These are phyloP conservation scores for Bos javanicus DNA, from an alignment of 2,113 vertebrate genomes.

Conservation along the genomic window DNA sequence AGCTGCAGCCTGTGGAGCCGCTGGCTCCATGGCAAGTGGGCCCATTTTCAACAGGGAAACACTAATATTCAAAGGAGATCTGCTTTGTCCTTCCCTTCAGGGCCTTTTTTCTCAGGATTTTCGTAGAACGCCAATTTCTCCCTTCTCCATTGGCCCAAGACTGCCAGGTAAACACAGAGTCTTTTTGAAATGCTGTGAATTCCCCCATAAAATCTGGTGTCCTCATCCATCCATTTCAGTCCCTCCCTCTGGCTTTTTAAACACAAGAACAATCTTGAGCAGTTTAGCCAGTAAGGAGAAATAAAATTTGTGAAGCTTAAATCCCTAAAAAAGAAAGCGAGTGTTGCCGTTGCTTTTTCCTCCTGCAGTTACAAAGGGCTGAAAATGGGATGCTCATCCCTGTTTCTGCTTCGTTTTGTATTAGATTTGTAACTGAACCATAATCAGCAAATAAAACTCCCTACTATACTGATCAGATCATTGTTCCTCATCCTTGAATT, in stretches of 20 bases:
- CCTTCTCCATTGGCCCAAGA: background rate
- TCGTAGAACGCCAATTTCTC: background rate
- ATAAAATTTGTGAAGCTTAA: constrained; percentile 7
- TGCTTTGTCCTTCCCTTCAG: background rate
- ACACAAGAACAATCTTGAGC: background rate
- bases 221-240: background rate
- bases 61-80: background rate
- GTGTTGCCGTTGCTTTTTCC: background rate
- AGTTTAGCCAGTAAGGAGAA: constrained; percentile 3
- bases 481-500: background rate
- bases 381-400: background rate
- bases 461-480: background rate
- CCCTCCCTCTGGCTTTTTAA: constrained; percentile 17
- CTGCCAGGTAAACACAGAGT: constrained; percentile 6
- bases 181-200: background rate
- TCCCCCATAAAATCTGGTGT: background rate
- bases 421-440: background rate
- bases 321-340: background rate
- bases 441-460: background rate
- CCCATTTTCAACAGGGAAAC: background rate
- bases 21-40: background rate
- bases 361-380: background rate
- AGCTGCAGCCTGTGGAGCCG: too few species aligned
- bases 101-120: background rate
- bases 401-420: background rate